phyloP scores from a whole-genome alignment of 2,888 invertebrate genomes.

The Sylvicola cinctus region DNA sequence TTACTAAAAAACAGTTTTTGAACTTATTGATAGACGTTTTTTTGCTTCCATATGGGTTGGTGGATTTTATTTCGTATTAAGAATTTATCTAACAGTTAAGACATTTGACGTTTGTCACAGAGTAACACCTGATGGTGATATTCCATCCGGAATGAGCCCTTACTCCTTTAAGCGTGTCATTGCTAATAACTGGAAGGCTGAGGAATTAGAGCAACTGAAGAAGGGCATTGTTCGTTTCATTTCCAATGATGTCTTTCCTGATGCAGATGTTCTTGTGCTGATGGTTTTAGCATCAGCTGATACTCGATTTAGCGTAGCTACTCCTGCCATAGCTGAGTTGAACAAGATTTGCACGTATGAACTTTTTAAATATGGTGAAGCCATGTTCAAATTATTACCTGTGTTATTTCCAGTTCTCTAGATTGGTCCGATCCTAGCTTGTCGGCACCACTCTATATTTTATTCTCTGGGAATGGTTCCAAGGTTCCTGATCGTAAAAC shows the following conservation, averaged over 20 bases:
- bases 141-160: slow-evolving; percentile 60
- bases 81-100: background rate
- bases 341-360: slow-evolving; percentile 51
- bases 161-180: slow-evolving; percentile 56
- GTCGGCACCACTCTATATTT: slow-evolving; percentile 52
- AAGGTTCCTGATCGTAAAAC: slow-evolving; percentile 46
- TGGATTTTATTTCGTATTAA: slow-evolving; percentile 7
- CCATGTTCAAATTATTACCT: background rate
- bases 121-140: slow-evolving; percentile 17
- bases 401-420: slow-evolving; percentile 35
- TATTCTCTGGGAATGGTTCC: slow-evolving; percentile 35
- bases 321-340: slow-evolving; percentile 65
- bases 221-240: slow-evolving; percentile 65
- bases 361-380: slow-evolving; percentile 1
- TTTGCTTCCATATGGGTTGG: slow-evolving; percentile 67
- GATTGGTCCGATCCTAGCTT: slow-evolving; percentile 55
- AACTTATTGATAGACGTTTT: slow-evolving; percentile 65
- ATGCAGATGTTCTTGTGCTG: slow-evolving; percentile 51
- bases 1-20: slow-evolving; percentile 29
- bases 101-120: slow-evolving; percentile 7
- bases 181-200: slow-evolving; percentile 49
- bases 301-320: slow-evolving; percentile 72
- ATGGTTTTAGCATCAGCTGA: slow-evolving; percentile 75
- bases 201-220: slow-evolving; percentile 62
- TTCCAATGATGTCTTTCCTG: slow-evolving; percentile 52